Base-by-base conservation (phyloP, 2,888 invertebrate genomes). In the Tachina grossa region DNA sequence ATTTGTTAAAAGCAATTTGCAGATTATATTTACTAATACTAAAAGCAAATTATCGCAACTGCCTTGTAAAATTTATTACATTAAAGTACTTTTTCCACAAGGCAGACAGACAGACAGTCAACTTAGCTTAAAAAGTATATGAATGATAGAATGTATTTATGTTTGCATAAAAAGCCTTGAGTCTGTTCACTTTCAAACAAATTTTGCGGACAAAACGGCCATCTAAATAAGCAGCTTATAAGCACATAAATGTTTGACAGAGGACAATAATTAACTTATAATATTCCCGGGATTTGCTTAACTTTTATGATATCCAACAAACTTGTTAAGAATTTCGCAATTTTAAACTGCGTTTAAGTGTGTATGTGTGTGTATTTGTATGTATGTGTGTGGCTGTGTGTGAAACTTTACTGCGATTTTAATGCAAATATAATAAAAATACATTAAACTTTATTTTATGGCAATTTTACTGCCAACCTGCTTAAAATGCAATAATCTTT, bases 381-480 rank as follows among this genome's bases (percentile, higher is more conserved):
- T 22, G 0, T 65, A 14, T 65, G 11, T 22, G 14, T 22, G 14
- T 47, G 0, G 49, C 22, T 22, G 47, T 55, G 10, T 45, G 19
- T 66, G 14, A 8, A 13, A 19, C 13, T 43, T 51, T 14, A 14
- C 9, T 43, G 61, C 5, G 2, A 61, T 51, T 78, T 59, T 69
- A 51, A 45, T 69, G 51, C 51, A 78, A 59, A 47, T 49, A n/a
- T 47, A 55, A 66, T 13, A 47, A 55, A 9, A 57, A 39, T 6
- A 39, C 4, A 59, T 39, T 59, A 31, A 57, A 57, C 10, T 47
- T 45, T n/a, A 68, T 49, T 78, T 78, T 43, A 61, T 51, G 10
- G 1, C 69, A 69, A 45, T 74, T 79, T 79, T 79, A 75, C 69
- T 69, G 39, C 14, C 61, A 19, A 57, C 55, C 69, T 79, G 61